These are phyloP conservation scores for Caenorhabditis drosophilae DNA, from an alignment of 2,888 invertebrate species.

Conservation along the genomic window DNA sequence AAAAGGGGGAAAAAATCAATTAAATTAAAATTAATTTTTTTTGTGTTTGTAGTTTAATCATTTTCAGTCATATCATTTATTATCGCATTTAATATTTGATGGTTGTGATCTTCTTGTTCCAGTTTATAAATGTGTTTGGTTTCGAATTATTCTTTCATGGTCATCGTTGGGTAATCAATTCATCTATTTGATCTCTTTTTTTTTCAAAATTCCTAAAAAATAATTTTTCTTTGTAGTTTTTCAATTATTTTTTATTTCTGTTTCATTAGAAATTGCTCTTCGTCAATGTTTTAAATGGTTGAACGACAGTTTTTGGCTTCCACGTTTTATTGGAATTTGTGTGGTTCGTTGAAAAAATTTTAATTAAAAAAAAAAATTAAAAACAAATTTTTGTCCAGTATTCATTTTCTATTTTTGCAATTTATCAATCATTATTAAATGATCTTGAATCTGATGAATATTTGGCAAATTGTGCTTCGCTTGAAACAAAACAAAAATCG, in stretches of 20 bases:
- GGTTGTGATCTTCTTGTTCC: not conserved
- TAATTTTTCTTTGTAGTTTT: conserved; percentile 9
- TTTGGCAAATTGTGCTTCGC: conserved; percentile 6
- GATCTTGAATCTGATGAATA: conserved; percentile 1
- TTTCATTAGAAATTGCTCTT: conserved; percentile 1
- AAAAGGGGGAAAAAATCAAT: not conserved
- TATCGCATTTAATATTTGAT: not conserved
- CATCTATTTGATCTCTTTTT: not conserved
- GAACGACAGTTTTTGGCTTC: not conserved
- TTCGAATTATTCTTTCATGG: conserved; percentile 3
- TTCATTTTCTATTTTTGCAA: too few relatives aligned
- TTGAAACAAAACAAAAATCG: not conserved
- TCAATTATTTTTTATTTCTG: conserved; percentile 12
- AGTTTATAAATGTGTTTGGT: not conserved
- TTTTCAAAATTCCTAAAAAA: not conserved
- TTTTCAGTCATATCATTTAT: conserved; percentile 3
- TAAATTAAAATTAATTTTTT: not conserved
- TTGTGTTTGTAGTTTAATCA: not conserved
- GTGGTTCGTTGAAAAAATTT: too few relatives aligned
- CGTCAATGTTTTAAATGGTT: not conserved
- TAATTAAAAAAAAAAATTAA: not conserved
- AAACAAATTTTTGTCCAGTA: not conserved
- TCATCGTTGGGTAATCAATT: not conserved
- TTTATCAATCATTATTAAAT: not conserved
- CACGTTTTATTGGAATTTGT: not conserved